Evolutionary conservation across 2,113 vertebrate species (phyloP).

Genomic region (Heteronetta atricapilla): DNA sequence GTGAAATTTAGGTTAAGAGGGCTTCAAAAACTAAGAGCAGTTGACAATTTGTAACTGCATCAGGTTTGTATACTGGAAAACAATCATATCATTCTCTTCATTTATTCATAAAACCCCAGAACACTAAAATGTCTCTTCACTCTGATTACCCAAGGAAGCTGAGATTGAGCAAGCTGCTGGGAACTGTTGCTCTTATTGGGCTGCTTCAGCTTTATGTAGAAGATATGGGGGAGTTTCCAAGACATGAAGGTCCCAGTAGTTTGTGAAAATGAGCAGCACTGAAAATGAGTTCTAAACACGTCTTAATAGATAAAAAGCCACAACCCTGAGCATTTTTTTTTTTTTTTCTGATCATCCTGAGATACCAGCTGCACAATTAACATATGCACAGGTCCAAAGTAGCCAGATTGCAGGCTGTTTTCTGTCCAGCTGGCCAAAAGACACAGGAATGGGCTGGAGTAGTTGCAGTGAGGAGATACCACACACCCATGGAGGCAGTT

Average conservation of each 20-base stretch:
- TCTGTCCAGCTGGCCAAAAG: background rate
- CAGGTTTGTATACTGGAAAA: background rate
- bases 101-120: background rate
- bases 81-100: background rate
- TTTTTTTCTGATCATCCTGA: background rate
- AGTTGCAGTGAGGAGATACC: background rate
- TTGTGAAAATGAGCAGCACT: background rate
- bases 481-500: background rate
- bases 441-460: background rate
- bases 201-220: fast-evolving
- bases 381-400: background rate
- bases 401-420: background rate
- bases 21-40: background rate
- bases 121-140: fast-evolving
- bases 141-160: background rate
- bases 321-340: background rate
- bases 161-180: background rate
- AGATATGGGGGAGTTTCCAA: background rate
- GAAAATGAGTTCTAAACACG: background rate
- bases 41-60: background rate
- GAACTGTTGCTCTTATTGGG: fast-evolving
- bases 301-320: background rate
- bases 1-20: background rate
- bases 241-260: background rate
- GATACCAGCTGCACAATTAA: background rate